Evolutionary conservation across 1,140 invertebrate species (phyloP), one percentile per base, ranked within the genome.

Genomic region (Macrobrachium rosenbergii): DNA sequence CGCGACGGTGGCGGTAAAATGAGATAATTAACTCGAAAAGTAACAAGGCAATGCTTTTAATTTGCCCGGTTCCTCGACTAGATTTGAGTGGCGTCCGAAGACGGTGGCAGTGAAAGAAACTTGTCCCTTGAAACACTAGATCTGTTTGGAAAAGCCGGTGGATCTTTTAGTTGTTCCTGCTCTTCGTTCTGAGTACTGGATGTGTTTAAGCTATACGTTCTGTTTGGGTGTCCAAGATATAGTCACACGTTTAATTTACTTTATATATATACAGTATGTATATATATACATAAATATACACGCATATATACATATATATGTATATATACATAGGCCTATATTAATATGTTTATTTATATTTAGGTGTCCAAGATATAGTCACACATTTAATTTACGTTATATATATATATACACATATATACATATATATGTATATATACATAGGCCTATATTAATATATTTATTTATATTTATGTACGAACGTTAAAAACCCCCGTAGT

Each of bases 11-110:
- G 45, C 72, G 1, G 19, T 76, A 83, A 83, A 76, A 76, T 73
- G 64, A 83, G 28, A 72, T 76, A 87, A 87, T 87, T 87, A 81
- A 87, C 84, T 64, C 72, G 6, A 60, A 64, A 80, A 73, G 82
- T 87, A 87, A 87, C 76, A 76, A 81, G 78, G 81, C 81, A 81
- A 87, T 37, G 84, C 78, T 87, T 87, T 87, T 87, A 87, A 87
- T 87, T 87, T 79, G 69, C 82, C 52, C 78, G 62, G 83, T 37
- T 73, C 21, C 52, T 28, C 43, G 28, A 83, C 76, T 60, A 69
- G 58, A 62, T 75, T 79, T 52, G n/a, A 14, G 37, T 5, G 37
- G 78, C 58, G 82, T 84, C 28, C 75, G 75, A 84, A 62, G 19
- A 37, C 14, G n/a, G 19, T 16, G 19, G 63, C 69, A 83, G 2